A percentile compares a stretch with the other conserved stretches of the same genome.
These are phyloP conservation scores for Ancistrus triradiatus DNA, from an alignment of 2,113 vertebrate species.

Conservation along the genomic window DNA sequence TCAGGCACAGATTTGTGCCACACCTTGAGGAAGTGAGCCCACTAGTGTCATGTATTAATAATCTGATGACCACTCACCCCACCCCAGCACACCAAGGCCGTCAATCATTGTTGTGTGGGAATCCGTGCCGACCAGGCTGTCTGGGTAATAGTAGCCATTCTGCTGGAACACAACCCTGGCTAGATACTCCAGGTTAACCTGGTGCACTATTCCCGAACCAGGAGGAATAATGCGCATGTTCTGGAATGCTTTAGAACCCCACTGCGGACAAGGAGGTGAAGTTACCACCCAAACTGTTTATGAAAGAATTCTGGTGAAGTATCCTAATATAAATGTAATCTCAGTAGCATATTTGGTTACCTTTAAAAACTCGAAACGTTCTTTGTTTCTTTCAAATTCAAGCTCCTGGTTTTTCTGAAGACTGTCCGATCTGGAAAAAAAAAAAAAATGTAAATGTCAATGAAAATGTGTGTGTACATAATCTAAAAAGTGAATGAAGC, in stretches of 20 bases:
- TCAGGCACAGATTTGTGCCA: too few species aligned
- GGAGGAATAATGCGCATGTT: conserved; percentile 97
- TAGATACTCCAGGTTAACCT: conserved; percentile 95
- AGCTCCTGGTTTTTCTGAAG: conserved; percentile 95
- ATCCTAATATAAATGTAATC: background rate
- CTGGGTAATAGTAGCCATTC: conserved; percentile 84
- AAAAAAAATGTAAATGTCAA: background rate
- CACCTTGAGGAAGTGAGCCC: too few species aligned
- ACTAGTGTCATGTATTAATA: too few species aligned
- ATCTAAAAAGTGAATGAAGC: too few species aligned
- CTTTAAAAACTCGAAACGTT: conserved; percentile 97
- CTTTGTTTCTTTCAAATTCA: conserved; percentile 96
- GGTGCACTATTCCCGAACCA: conserved; percentile 95
- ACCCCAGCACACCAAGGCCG: conserved; percentile 91
- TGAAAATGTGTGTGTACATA: conserved; percentile 1
- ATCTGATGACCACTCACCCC: conserved; percentile 87
- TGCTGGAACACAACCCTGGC: conserved; percentile 89
- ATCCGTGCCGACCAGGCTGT: conserved; percentile 96
- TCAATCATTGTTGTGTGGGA: conserved; percentile 98
- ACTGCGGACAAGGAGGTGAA: conserved; percentile 66
- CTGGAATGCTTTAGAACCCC: conserved; percentile 91
- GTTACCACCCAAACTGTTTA: background rate
- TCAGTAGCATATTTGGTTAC: conserved; percentile 55
- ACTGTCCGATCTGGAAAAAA: conserved; percentile 80
- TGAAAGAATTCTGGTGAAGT: background rate